Evolutionary conservation across 1,140 invertebrate species (phyloP), one percentile per base, ranked within the genome.

Genomic region (Trissolcus basalis): DNA sequence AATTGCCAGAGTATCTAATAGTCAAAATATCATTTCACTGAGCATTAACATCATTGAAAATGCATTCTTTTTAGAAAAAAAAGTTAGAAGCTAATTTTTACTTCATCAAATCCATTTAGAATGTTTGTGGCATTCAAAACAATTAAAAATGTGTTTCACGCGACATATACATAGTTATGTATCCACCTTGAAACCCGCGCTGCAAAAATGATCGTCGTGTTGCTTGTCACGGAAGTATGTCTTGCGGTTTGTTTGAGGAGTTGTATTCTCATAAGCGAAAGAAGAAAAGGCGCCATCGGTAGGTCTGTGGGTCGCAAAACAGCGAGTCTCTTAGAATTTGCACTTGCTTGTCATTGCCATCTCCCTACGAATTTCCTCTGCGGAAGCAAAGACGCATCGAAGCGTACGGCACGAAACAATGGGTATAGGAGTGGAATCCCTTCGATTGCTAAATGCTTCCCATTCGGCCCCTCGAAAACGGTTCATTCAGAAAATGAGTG

Each of bases 331-430:
- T 61, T 43, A 65, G 27, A 54, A n/a, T n/a, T n/a, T n/a, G n/a
- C n/a, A n/a, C n/a, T n/a, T n/a, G 55, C 49, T 63, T 56, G 69
- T 77, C 44, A 64, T 54, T 27, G 70, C 54, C 48, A 75, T 64
- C 60, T 54, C 68, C 56, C 50, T n/a, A 73, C 68, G 74, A 84
- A 82, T 82, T 84, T 77, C 5, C 33, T n/a, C n/a, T n/a, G n/a
- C n/a, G n/a, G n/a, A n/a, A n/a, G n/a, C n/a, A n/a, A n/a, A n/a
- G 19, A 77, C 80, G 75, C 78, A 72, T 56, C 50, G 68, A 49
- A 71, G 59, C 19, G n/a, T 11, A 45, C 11, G 36, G 49, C 55
- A 56, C 41, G 67, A 64, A 72, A 68, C 56, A 72, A 71, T 71
- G 19, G n/a, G 6, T 27, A 55, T 53, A 63, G 39, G 58, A 61